Evolutionary conservation across 2,113 vertebrate species (phyloP).

Genomic region (Phalacrocorax carbo): DNA sequence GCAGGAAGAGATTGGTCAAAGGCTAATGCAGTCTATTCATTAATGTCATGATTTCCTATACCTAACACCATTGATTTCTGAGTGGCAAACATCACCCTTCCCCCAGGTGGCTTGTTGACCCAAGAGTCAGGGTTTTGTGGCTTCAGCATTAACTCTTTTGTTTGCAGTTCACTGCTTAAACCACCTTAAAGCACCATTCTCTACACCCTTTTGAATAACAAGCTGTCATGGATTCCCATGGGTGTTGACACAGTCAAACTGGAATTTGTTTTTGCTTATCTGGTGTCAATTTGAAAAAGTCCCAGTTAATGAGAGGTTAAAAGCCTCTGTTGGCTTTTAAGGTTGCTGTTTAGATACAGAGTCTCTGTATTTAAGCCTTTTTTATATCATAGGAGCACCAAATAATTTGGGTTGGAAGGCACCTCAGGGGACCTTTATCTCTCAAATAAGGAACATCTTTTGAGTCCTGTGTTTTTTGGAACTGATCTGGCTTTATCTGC

Average conservation of each 20-base stretch:
- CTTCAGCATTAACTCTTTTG: background rate
- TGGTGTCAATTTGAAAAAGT: background rate
- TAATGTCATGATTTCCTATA: background rate
- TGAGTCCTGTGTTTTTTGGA: background rate
- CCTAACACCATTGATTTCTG: background rate
- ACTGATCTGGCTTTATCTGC: background rate
- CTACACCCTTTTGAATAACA: background rate
- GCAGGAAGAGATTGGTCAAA: background rate
- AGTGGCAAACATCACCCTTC: background rate
- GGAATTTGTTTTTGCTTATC: background rate
- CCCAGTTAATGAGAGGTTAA: background rate
- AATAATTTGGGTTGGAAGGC: background rate
- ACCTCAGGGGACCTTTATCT: background rate
- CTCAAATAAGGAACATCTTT: background rate
- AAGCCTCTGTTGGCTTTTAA: background rate
- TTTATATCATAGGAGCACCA: background rate
- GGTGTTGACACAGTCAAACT: background rate
- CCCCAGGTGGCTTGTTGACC: background rate
- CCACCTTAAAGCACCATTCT: background rate
- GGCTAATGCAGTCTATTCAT: background rate
- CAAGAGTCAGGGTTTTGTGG: background rate
- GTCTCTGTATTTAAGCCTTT: background rate
- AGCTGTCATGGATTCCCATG: background rate
- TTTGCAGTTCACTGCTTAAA: background rate
- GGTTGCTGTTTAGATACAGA: background rate